These are phyloP conservation scores for Myiotriccus ornatus DNA, from an alignment of 2,797 vertebrate genomes.

Conservation along the genomic window DNA sequence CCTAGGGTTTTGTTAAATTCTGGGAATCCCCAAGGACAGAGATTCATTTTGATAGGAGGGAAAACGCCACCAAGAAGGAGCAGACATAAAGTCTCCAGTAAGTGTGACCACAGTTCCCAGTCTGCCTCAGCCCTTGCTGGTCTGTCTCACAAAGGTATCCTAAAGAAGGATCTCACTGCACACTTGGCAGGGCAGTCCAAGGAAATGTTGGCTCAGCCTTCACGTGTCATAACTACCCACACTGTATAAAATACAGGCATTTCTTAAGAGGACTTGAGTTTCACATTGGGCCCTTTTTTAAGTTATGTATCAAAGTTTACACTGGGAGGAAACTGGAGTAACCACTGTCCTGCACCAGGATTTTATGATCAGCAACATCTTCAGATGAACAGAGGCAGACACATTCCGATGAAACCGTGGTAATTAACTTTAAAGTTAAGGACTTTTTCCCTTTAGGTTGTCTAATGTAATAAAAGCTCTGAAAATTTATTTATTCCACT, in stretches of 20 bases:
- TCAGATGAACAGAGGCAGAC: neutral
- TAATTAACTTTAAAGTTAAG: neutral
- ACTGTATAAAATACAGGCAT: neutral
- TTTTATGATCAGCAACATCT: neutral
- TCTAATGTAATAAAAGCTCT: neutral
- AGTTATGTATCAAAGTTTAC: neutral
- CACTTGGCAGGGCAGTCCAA: neutral
- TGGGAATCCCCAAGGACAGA: neutral
- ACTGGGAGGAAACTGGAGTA: neutral
- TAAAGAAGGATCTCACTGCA: neutral
- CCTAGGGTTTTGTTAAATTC: neutral
- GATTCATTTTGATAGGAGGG: neutral
- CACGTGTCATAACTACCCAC: neutral
- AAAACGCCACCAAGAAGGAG: neutral
- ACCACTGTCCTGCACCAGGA: neutral
- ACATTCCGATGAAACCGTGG: neutral
- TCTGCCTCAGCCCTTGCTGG: neutral
- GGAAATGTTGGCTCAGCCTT: neutral
- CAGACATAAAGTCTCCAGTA: neutral
- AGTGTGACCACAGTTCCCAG: neutral
- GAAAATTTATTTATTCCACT: neutral
- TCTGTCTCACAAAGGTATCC: neutral
- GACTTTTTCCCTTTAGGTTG: neutral
- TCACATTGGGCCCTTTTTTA: neutral
- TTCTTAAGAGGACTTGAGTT: neutral